Conservation (phyloP, 2,113 vertebrate genomes). For the Platysteira castanea region DNA sequence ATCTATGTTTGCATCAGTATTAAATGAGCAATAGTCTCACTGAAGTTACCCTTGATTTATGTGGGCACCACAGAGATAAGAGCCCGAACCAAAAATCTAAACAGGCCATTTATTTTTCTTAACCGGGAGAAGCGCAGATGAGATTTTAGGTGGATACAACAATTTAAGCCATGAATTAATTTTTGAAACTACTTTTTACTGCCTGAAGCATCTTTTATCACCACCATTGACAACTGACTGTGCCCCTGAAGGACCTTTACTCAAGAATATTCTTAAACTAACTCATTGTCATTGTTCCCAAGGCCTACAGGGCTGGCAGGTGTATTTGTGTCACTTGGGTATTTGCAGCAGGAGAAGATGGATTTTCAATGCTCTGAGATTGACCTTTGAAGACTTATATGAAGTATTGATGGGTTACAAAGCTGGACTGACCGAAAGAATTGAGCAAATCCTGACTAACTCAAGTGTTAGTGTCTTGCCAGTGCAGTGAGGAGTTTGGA, state of each 20-base stretch:
- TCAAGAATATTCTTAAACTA: neutral
- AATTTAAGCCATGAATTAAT: neutral
- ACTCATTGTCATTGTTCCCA: neutral
- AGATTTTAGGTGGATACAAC: neutral
- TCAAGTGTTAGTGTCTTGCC: neutral
- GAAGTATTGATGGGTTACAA: neutral
- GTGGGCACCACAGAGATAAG: neutral
- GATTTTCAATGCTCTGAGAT: neutral
- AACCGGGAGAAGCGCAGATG: neutral
- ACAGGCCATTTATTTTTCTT: neutral
- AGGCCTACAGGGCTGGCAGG: neutral
- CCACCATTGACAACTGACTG: neutral
- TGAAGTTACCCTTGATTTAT: neutral
- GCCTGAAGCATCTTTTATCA: neutral
- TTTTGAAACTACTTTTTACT: neutral
- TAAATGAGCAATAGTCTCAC: neutral
- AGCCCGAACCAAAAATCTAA: neutral
- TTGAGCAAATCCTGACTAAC: neutral
- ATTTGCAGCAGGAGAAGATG: neutral
- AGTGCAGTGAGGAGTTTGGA: neutral
- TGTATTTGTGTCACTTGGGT: neutral
- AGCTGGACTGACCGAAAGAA: neutral
- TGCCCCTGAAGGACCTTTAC: neutral
- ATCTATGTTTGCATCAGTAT: neutral
- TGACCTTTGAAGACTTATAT: neutral